Evolutionary conservation across 2,113 vertebrate genomes (phyloP), one percentile per base, ranked within the genome.

Genomic region (Willisornis vidua): DNA sequence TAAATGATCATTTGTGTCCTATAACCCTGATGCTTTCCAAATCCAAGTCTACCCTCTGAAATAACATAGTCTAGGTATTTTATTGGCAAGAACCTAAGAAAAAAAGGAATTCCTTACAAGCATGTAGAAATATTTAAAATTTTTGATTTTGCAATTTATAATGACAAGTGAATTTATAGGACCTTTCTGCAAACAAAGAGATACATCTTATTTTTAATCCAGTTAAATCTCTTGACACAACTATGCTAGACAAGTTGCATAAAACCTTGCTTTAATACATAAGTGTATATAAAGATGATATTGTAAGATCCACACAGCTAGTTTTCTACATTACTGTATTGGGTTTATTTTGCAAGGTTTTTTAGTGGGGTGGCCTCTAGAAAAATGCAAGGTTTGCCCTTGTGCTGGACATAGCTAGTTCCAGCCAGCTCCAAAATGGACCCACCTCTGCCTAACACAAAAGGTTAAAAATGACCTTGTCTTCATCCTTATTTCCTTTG

Each of bases 391-490:
- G 8, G 9, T 9, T 23, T 83, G 37, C 12, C n/a, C 28, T 55
- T 31, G 4, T 46, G 7, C 52, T 76, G 33, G 18, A 78, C 5
- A 8, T 8, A 80, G 18, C 15, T 3, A 0, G 7, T 67, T 80
- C 9, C 48, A 84, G 31, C 3, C 3, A 7, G 10, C 11, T 87
- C 52, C 62, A 80, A 58, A 90, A 54, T 0, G 3, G 10, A 22
- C 18, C 16, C 19, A 37, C 0, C 0, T 0, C 25, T 65, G 39
- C 24, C 26, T 54, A 63, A 59, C 20, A 22, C 12, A n/a, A 71
- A 61, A 89, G 26, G 5, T 46, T 65, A 46, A 92, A 83, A 80
- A 71, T 71, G 3, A 49, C 11, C 26, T 63, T 73, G 26, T 39
- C 25, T 76, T 90, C 33, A 45, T 88, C 12, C 29, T 51, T 67